Conservation (phyloP, 1,140 invertebrate species). For the Bombus impatiens region DNA sequence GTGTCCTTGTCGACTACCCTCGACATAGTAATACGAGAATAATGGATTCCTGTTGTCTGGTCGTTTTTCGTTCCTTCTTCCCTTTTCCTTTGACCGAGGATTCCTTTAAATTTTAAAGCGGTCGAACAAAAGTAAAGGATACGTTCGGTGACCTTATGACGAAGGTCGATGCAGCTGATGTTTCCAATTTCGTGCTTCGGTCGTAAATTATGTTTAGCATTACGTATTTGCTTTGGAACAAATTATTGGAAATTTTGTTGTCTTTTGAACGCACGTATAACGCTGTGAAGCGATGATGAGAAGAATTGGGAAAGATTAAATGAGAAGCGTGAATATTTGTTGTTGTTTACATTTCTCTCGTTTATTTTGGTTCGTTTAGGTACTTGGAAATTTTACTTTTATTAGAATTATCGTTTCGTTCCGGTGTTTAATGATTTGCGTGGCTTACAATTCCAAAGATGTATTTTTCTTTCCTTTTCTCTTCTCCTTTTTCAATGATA, state of each 20-base stretch:
- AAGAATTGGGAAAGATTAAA: no score
- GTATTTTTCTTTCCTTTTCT: background rate
- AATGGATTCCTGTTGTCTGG: slow-evolving; percentile 43
- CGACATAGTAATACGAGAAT: slow-evolving; percentile 47
- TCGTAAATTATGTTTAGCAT: background rate
- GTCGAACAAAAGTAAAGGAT: no score
- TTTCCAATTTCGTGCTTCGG: background rate
- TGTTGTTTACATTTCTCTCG: no score
- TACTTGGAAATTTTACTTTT: no score
- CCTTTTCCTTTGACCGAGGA: rapidly evolving
- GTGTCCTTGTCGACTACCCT: background rate
- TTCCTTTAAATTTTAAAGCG: no score
- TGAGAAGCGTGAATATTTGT: no score
- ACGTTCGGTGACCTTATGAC: no score
- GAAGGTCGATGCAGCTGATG: no score
- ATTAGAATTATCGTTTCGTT: background rate
- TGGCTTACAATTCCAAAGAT: no score
- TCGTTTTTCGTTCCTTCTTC: background rate
- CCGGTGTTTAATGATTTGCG: background rate
- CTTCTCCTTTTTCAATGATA: background rate
- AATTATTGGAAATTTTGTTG: background rate
- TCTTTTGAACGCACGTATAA: no score
- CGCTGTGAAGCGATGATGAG: no score
- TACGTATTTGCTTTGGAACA: background rate
- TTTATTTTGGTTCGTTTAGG: no score